These are phyloP conservation scores for Zaprionus nigranus DNA, from an alignment of 1,140 invertebrate genomes.

Conservation along the genomic window DNA sequence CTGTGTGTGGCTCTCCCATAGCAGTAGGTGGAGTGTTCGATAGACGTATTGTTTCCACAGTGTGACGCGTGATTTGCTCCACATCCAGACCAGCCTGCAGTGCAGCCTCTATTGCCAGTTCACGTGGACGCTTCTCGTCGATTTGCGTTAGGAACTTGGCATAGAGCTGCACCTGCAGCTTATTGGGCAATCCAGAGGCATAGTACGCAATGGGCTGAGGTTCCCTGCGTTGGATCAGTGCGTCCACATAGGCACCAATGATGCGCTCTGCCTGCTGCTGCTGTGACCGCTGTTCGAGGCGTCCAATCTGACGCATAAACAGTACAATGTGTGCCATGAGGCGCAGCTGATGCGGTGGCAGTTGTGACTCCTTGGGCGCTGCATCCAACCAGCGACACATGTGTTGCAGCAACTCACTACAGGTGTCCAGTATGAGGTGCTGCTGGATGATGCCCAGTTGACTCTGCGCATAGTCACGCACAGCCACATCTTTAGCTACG, in stretches of 20 bases:
- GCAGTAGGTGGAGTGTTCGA: slow-evolving; percentile 86
- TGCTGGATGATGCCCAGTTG: slow-evolving; percentile 91
- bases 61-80: slow-evolving; percentile 91
- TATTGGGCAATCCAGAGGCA: slow-evolving; percentile 89
- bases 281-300: slow-evolving; percentile 86
- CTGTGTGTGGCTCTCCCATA: slow-evolving; percentile 42
- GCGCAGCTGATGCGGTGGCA: slow-evolving; percentile 86
- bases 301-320: slow-evolving; percentile 91
- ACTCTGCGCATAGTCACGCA: slow-evolving; percentile 86
- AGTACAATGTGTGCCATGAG: slow-evolving; percentile 94
- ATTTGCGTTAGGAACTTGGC: slow-evolving; percentile 90
- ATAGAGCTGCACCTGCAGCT: slow-evolving; percentile 91
- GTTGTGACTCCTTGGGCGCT: slow-evolving; percentile 74
- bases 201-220: slow-evolving; percentile 94
- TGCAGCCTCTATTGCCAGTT: slow-evolving; percentile 87
- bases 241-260: slow-evolving; percentile 89
- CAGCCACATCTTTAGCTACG: slow-evolving; percentile 85
- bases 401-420: slow-evolving; percentile 87
- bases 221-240: slow-evolving; percentile 90
- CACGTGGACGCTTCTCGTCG: slow-evolving; percentile 85
- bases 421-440: slow-evolving; percentile 90
- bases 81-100: slow-evolving; percentile 92
- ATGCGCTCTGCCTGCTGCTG: slow-evolving; percentile 90
- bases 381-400: slow-evolving; percentile 85
- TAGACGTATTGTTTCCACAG: slow-evolving; percentile 88